These are phyloP conservation scores for Kryptopterus vitreolus DNA, from an alignment of 2,797 vertebrate genomes.

Conservation along the genomic window DNA sequence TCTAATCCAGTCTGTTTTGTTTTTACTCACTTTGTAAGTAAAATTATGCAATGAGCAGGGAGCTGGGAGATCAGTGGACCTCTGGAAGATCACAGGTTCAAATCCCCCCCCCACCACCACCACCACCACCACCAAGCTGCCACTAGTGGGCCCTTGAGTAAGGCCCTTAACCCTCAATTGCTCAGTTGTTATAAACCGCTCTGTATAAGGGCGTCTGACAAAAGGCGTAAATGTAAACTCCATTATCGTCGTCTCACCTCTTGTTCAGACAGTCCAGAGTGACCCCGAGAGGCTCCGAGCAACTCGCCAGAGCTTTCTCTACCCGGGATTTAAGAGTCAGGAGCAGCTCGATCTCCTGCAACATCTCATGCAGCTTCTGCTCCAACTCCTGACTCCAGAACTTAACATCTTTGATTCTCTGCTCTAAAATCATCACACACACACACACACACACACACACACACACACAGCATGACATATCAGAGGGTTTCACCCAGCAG, in stretches of 20 bases:
- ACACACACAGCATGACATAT: background rate
- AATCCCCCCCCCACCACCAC: too few species aligned
- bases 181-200: too few species aligned
- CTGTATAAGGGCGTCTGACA: too few species aligned
- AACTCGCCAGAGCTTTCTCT: slow-evolving; percentile 78
- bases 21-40: too few species aligned
- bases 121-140: too few species aligned
- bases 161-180: too few species aligned
- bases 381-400: slow-evolving; percentile 88
- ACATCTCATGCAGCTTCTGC: slow-evolving; percentile 80
- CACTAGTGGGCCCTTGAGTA: too few species aligned
- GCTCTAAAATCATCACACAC: slow-evolving; percentile 71
- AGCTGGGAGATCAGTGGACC: too few species aligned
- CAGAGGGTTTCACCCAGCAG: slow-evolving; percentile 70
- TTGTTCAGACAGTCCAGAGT: slow-evolving; percentile 78
- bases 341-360: slow-evolving; percentile 77
- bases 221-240: too few species aligned
- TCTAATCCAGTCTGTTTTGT: too few species aligned
- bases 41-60: too few species aligned
- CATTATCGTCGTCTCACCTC: slow-evolving; percentile 71
- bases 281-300: slow-evolving; percentile 75
- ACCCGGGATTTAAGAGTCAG: slow-evolving; percentile 72
- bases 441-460: background rate
- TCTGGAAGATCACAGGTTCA: too few species aligned
- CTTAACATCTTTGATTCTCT: slow-evolving; percentile 80